A percentile compares a stretch with the other conserved stretches of the same genome.
Evolutionary conservation across 2,888 invertebrate species (phyloP).

Genomic region (Gymnoscelis rufifasciata): DNA sequence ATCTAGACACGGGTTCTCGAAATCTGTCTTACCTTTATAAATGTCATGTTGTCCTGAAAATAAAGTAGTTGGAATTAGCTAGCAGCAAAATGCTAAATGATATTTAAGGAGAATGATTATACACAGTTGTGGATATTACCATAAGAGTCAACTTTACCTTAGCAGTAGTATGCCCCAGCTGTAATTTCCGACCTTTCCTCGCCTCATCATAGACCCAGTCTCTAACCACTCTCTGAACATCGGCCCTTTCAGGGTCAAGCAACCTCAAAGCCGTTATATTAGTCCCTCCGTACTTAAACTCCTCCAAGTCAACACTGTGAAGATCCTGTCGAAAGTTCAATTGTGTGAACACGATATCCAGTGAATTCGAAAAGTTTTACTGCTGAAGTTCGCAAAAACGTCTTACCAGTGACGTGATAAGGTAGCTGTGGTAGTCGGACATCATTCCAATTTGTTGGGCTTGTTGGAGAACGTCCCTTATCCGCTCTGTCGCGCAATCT

Average conservation of each 20-base stretch:
- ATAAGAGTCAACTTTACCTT: slow-evolving; percentile 59
- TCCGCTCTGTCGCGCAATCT: slow-evolving; percentile 92
- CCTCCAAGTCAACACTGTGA: slow-evolving; percentile 93
- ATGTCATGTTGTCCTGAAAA: slow-evolving; percentile 84
- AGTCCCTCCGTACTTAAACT: slow-evolving; percentile 96
- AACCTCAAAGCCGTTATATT: slow-evolving; percentile 96
- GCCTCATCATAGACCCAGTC: slow-evolving; percentile 89
- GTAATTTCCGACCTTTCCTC: slow-evolving; percentile 81
- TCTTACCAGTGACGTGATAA: slow-evolving; percentile 93
- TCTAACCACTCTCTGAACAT: slow-evolving; percentile 86
- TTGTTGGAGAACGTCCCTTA: slow-evolving; percentile 92
- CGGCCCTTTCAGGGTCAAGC: slow-evolving; percentile 90
- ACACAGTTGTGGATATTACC: too few species aligned
- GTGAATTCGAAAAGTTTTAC: slow-evolving; percentile 23
- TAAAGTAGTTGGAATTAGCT: slow-evolving; percentile 27
- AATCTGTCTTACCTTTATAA: slow-evolving; percentile 81
- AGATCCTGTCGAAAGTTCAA: slow-evolving; percentile 82
- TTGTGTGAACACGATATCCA: slow-evolving; percentile 24
- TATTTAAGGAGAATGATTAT: too few species aligned
- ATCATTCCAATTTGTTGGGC: slow-evolving; percentile 98
- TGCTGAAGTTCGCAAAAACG: slow-evolving; percentile 24
- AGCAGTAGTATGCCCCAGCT: slow-evolving; percentile 76
- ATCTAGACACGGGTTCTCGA: too few species aligned
- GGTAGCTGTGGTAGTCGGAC: slow-evolving; percentile 96
- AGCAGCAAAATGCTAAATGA: too few species aligned